These are phyloP conservation scores for Matsumurasca onukii DNA, from an alignment of 1,140 invertebrate species.

Conservation along the genomic window DNA sequence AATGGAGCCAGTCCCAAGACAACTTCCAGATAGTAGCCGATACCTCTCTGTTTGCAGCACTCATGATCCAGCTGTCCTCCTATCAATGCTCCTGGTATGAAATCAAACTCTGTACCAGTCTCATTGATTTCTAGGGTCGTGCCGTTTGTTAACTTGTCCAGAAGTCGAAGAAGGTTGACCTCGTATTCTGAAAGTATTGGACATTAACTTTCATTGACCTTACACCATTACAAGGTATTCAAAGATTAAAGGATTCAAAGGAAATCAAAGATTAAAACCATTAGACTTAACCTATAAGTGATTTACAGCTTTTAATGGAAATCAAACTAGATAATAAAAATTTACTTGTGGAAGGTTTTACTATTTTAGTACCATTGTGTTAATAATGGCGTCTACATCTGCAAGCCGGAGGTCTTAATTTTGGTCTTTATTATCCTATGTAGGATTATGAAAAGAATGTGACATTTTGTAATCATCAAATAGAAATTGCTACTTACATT, in stretches of 20 bases:
- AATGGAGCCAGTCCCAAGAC: slow-evolving; percentile 90
- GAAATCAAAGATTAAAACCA: background rate
- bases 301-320: background rate
- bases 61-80: slow-evolving; percentile 88
- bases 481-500: too few species aligned
- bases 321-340: background rate
- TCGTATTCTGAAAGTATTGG: slow-evolving; percentile 88
- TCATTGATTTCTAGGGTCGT: slow-evolving; percentile 87
- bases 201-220: slow-evolving; percentile 35
- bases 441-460: too few species aligned
- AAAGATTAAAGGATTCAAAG: slow-evolving; percentile 24
- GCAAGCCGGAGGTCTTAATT: too few species aligned
- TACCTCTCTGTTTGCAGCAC: slow-evolving; percentile 77
- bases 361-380: background rate
- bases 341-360: background rate
- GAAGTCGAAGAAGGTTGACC: slow-evolving; percentile 83
- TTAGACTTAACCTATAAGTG: slow-evolving; percentile 7
- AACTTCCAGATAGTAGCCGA: slow-evolving; percentile 92
- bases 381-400: background rate
- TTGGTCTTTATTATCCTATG: too few species aligned
- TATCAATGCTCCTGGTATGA: slow-evolving; percentile 83
- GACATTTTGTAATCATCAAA: too few species aligned
- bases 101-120: slow-evolving; percentile 88
- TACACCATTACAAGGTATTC: slow-evolving; percentile 30
- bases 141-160: slow-evolving; percentile 95